Conservation (phyloP, 64 coral and sea anemone genomes). For the Stylophora pistillata region DNA sequence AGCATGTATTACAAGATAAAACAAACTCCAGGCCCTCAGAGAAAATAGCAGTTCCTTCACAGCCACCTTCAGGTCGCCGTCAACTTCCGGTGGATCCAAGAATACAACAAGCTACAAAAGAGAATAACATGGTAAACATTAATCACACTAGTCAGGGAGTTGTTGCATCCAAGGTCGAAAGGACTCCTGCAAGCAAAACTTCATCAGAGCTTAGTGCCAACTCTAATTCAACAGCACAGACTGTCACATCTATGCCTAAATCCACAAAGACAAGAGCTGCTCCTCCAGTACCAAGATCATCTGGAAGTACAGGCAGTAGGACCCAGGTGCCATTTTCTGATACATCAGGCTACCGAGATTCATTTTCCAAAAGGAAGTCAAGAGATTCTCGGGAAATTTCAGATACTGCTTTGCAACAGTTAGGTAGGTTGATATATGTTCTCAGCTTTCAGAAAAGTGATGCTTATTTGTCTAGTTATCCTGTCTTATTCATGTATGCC, state of each 20-base stretch:
- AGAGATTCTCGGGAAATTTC: slow-evolving; percentile 57
- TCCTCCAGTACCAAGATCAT: slow-evolving; percentile 41
- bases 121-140: not conserved
- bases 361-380: slow-evolving; percentile 58
- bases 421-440: not conserved
- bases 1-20: not conserved
- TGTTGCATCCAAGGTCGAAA: not conserved
- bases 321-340: slow-evolving; percentile 23
- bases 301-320: slow-evolving; percentile 43
- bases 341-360: slow-evolving; percentile 73
- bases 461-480: too few relatives aligned
- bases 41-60: not conserved
- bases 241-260: slow-evolving; percentile 18
- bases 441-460: not conserved
- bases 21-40: not conserved
- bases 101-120: not conserved
- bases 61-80: not conserved
- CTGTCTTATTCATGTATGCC: too few relatives aligned
- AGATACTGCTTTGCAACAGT: slow-evolving; percentile 1
- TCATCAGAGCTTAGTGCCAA: not conserved
- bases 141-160: not conserved
- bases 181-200: not conserved
- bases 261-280: slow-evolving; percentile 37
- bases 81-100: slow-evolving; percentile 14
- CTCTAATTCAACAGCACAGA: not conserved